Evolutionary conservation across 2,113 vertebrate genomes (phyloP), one percentile per base, ranked within the genome.

Genomic region (Chaetodon trifascialis): DNA sequence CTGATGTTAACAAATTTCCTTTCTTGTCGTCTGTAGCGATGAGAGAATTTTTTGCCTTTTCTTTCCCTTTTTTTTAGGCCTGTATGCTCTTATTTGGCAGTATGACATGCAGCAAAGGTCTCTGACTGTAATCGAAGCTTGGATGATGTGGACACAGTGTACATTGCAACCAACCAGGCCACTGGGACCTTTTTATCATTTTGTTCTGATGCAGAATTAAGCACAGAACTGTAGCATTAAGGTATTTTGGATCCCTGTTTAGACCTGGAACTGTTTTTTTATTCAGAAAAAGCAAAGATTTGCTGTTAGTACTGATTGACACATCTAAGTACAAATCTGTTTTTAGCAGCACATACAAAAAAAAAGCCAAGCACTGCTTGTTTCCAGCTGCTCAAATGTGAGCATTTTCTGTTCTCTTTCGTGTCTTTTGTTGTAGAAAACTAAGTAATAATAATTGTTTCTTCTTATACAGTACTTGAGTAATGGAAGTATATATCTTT

Each of bases 401-500:
- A 30, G 19, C 47, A 34, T 11, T 56, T 71, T 25, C 16, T 42
- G 0, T 9, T 42, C 7, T 25, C 3, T 7, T 11, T 30, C 3
- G 30, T 52, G 30, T 52, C 11, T 54, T 54, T 38, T 40, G 19
- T 69, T 7, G 38, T 38, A 51, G 25, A 36, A 34, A 68, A 8
- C 17, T 12, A 16, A 65, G 16, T 10, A 25, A 19, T 5, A 11
- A 44, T 51, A 5, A 12, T 10, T 21, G 40, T 68, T 51, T 52
- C 21, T 55, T 15, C 55, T 25, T 16, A n/a, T 25, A 34, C 9
- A 55, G 38, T n/a, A 19, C 15, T 7, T 25, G n/a, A n/a, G n/a
- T n/a, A n/a, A n/a, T n/a, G n/a, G n/a, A n/a, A 12, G 30, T 36
- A 42, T 12, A 44, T 21, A 54, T 78, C 25, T 68, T 80, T 73